Conservation (phyloP, 2,113 vertebrate genomes). For the Myotis brandtii region DNA sequence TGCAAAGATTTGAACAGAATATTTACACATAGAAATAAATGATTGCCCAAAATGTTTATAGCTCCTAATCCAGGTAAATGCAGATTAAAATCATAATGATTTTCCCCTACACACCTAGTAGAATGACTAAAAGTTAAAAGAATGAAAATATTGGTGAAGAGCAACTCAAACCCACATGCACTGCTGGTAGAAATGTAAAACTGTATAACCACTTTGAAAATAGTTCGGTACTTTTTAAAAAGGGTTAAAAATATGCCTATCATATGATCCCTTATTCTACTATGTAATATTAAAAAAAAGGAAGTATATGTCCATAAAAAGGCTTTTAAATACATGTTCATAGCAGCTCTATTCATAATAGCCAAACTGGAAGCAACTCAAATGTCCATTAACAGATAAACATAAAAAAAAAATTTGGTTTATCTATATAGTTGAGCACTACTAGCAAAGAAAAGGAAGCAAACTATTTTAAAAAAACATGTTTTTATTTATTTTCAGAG, state of each 20-base stretch:
- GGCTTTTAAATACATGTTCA: neutral
- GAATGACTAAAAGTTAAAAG: neutral
- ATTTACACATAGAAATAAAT: neutral
- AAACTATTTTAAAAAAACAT: no score
- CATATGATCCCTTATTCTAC: neutral
- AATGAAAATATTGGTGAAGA: neutral
- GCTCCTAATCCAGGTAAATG: neutral
- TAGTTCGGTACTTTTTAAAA: neutral
- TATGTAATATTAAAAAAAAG: neutral
- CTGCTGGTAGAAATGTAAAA: neutral
- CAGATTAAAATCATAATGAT: neutral
- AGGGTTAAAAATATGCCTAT: neutral
- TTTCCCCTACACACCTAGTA: neutral
- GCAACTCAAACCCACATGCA: neutral
- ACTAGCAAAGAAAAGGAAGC: neutral
- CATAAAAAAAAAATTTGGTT: neutral
- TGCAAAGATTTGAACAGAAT: neutral
- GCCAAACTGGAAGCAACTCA: neutral
- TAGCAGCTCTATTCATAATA: neutral
- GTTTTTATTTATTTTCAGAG: no score
- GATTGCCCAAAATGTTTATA: neutral
- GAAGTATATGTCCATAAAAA: neutral
- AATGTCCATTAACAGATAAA: neutral
- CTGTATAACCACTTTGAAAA: neutral
- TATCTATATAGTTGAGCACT: neutral